Evolutionary conservation across 2,888 invertebrate genomes (phyloP).

Genomic region (Adineta ricciae): DNA sequence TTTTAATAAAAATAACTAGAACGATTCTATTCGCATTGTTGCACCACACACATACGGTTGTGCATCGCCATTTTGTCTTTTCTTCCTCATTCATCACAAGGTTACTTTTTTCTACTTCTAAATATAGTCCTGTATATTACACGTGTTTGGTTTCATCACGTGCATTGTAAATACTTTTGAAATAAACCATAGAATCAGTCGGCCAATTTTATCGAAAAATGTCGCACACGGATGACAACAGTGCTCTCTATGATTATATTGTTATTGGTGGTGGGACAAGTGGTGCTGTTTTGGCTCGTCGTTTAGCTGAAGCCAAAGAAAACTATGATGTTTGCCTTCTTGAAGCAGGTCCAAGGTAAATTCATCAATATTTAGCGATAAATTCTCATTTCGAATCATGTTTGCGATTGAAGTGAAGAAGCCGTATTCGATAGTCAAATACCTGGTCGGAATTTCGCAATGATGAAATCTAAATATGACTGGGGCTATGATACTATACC

Average conservation of each 20-base stretch:
- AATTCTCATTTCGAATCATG: neutral
- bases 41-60: too few relatives aligned
- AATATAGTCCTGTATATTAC: too few relatives aligned
- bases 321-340: neutral
- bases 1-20: too few relatives aligned
- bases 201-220: neutral
- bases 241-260: neutral
- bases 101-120: too few relatives aligned
- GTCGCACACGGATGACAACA: neutral
- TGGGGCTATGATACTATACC: slow-evolving; percentile 53
- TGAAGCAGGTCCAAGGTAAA: neutral
- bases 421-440: neutral
- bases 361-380: neutral
- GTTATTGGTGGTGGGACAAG: neutral
- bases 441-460: neutral
- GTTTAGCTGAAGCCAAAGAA: neutral
- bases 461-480: slow-evolving; percentile 38
- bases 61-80: too few relatives aligned
- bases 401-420: neutral
- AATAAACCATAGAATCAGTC: too few relatives aligned
- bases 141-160: too few relatives aligned
- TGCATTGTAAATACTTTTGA: too few relatives aligned
- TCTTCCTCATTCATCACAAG: too few relatives aligned
- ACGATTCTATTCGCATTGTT: too few relatives aligned
- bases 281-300: neutral